Evolutionary conservation across 1,140 invertebrate genomes (phyloP).

Genomic region (Drosophila murphyi): DNA sequence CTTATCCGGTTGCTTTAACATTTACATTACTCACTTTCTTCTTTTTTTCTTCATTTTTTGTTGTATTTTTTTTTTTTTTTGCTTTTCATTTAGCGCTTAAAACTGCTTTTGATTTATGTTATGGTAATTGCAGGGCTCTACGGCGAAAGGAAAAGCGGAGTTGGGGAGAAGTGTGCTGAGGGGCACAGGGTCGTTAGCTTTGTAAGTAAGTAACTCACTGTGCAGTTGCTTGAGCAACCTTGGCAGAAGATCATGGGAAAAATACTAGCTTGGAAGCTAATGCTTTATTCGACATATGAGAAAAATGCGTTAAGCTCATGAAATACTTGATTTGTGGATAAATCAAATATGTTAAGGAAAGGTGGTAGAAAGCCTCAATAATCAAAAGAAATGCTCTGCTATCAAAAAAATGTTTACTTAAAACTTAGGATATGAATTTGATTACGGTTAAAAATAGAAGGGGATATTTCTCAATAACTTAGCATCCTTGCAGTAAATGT

Average conservation of each 20-base stretch:
- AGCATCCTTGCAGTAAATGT: too few species aligned
- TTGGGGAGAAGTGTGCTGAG: neutral
- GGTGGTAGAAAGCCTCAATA: too few species aligned
- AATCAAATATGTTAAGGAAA: too few species aligned
- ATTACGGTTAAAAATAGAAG: too few species aligned
- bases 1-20: conserved; percentile 64
- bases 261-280: neutral
- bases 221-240: conserved; percentile 8
- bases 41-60: conserved; percentile 1
- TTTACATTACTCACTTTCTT: conserved; percentile 24
- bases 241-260: neutral
- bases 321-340: neutral
- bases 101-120: conserved; percentile 70
- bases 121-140: conserved; percentile 52
- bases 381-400: too few species aligned
- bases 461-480: too few species aligned
- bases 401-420: too few species aligned
- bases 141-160: neutral
- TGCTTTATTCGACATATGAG: neutral
- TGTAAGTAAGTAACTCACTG: neutral
- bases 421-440: too few species aligned
- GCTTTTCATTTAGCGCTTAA: conserved; percentile 22
- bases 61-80: neutral
- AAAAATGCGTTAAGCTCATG: neutral
- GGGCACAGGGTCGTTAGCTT: conserved; percentile 4